phyloP scores from a whole-genome alignment of 2,113 vertebrate species.

The Conger conger region DNA sequence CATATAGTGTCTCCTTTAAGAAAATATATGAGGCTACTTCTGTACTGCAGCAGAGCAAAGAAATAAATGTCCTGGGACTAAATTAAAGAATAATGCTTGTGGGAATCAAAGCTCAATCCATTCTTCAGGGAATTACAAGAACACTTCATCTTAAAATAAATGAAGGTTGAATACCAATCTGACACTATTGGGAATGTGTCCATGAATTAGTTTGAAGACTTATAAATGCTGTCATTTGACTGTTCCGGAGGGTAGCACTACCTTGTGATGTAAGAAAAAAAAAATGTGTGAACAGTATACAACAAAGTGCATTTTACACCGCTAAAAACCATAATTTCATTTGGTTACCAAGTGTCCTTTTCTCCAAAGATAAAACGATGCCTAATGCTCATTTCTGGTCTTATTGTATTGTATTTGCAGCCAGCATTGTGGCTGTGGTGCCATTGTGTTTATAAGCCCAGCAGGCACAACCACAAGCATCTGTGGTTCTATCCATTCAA shows the following conservation, averaged over 20 bases:
- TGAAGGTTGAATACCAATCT: background rate
- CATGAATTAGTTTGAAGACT: background rate
- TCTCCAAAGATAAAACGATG: too few relatives aligned
- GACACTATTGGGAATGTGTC: background rate
- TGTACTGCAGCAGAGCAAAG: background rate
- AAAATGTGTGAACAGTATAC: background rate
- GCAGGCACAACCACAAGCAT: too few relatives aligned
- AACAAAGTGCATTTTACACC: too few relatives aligned
- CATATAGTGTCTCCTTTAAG: background rate
- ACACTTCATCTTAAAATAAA: background rate
- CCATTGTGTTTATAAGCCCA: too few relatives aligned
- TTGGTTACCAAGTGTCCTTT: too few relatives aligned
- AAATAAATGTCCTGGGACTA: background rate
- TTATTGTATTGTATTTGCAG: too few relatives aligned
- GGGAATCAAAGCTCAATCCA: background rate
- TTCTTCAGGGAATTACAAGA: background rate
- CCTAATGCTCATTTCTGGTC: too few relatives aligned
- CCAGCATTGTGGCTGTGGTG: too few relatives aligned
- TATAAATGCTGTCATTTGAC: background rate
- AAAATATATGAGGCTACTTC: background rate
- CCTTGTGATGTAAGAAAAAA: background rate
- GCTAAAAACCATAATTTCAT: too few relatives aligned
- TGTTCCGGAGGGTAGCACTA: background rate
- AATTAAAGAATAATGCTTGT: background rate
- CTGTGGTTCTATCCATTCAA: too few relatives aligned